Conservation (phyloP, 2,113 vertebrate genomes). For the Antechinus stuartii region DNA sequence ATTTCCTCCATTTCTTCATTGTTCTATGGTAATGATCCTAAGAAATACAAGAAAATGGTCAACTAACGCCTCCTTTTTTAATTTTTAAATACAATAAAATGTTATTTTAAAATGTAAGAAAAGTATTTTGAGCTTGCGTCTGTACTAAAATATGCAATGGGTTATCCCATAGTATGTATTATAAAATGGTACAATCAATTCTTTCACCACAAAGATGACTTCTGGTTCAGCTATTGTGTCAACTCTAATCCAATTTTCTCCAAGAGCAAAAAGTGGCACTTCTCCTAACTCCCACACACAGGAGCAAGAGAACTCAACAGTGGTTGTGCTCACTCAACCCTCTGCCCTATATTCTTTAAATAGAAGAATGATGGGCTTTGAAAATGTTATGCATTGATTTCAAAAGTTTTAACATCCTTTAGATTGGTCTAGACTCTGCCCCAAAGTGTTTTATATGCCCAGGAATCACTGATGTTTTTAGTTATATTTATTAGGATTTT, state of each 20-base stretch:
- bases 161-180: neutral
- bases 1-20: neutral
- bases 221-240: neutral
- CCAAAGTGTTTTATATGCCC: neutral
- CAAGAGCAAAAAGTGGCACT: neutral
- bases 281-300: neutral
- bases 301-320: neutral
- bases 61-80: neutral
- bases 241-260: neutral
- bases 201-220: neutral
- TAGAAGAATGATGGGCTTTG: neutral
- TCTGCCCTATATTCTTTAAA: neutral
- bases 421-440: neutral
- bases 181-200: neutral
- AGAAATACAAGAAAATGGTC: neutral
- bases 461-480: slow-evolving; percentile 11
- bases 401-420: neutral
- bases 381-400: neutral
- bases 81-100: neutral
- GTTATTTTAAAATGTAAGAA: neutral
- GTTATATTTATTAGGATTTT: neutral
- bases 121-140: neutral
- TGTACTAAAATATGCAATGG: neutral
- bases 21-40: neutral
- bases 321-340: neutral